Conservation (phyloP, 2,888 invertebrate genomes). For the Hybos culiciformis region DNA sequence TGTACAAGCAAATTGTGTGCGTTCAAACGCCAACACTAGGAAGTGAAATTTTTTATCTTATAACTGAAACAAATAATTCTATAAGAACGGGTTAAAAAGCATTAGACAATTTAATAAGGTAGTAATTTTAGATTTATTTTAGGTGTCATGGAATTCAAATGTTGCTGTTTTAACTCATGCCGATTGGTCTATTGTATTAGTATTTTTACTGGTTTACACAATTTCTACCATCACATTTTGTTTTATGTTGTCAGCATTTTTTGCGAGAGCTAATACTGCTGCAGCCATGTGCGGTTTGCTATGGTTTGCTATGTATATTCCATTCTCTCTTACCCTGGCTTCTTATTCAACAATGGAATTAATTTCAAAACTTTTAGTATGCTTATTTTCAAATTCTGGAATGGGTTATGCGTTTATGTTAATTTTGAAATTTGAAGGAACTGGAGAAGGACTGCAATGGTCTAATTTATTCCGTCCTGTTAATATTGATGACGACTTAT, state of each 20-base stretch:
- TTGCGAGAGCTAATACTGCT: constrained; percentile 60
- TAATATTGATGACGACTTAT: constrained; percentile 48
- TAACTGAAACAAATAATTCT: no score
- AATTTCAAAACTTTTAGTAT: constrained; percentile 43
- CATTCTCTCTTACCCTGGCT: constrained; percentile 50
- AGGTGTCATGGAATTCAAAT: constrained; percentile 18
- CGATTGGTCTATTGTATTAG: constrained; percentile 48
- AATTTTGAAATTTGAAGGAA: constrained; percentile 47
- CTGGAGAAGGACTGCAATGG: constrained; percentile 40
- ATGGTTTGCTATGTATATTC: constrained; percentile 59
- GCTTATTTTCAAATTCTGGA: constrained; percentile 57
- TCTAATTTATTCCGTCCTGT: constrained; percentile 43
- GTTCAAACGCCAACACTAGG: no score
- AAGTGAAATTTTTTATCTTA: no score
- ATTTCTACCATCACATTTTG: constrained; percentile 55
- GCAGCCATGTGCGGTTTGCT: constrained; percentile 55
- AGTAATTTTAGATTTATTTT: neutral
- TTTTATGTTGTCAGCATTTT: constrained; percentile 62
- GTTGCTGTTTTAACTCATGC: constrained; percentile 52
- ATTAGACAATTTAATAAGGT: no score
- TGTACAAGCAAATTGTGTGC: no score
- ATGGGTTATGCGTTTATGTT: constrained; percentile 55
- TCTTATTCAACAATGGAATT: constrained; percentile 47
- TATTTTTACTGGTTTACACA: constrained; percentile 55
- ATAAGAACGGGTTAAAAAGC: no score